A percentile compares a stretch with the other conserved stretches of the same genome.
These are phyloP conservation scores for Sialis fuliginosa DNA, from an alignment of 2,888 invertebrate species.

Conservation along the genomic window DNA sequence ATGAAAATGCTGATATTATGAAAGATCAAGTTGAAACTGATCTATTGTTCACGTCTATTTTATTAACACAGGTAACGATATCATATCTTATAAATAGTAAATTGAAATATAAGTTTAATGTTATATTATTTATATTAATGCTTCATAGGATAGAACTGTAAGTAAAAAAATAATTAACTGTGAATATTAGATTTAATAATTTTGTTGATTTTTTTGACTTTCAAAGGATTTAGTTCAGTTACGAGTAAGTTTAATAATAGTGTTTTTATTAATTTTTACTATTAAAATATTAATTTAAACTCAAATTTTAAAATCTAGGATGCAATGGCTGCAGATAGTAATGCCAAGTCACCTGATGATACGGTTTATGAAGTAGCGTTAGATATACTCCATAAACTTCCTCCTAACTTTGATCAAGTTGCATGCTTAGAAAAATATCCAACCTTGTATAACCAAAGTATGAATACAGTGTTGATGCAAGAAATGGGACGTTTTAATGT, in stretches of 20 bases:
- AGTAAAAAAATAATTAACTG: background rate
- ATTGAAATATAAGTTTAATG: background rate
- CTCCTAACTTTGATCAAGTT: slow-evolving; percentile 48
- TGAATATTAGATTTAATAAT: background rate
- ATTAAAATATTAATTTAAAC: background rate
- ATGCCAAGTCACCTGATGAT: slow-evolving; percentile 56
- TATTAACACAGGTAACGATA: slow-evolving; percentile 54
- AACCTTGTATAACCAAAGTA: slow-evolving; percentile 65
- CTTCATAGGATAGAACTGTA: slow-evolving; percentile 4
- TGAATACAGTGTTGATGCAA: slow-evolving; percentile 86
- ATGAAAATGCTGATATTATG: slow-evolving; percentile 82
- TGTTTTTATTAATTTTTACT: background rate
- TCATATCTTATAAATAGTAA: background rate
- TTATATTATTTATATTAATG: background rate
- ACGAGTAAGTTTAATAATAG: background rate
- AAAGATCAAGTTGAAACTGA: slow-evolving; percentile 80
- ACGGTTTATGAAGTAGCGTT: slow-evolving; percentile 60
- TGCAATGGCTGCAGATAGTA: slow-evolving; percentile 37
- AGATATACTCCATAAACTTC: slow-evolving; percentile 62
- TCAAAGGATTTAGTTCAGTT: background rate
- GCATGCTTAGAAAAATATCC: slow-evolving; percentile 51
- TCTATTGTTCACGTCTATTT: slow-evolving; percentile 50
- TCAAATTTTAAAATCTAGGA: slow-evolving; percentile 29
- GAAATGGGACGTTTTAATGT: slow-evolving; percentile 68
- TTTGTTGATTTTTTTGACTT: background rate